A percentile compares a stretch with the other conserved stretches of the same genome.
Evolutionary conservation across 2,797 vertebrate species (phyloP).

Genomic region (Alcedo atthis): DNA sequence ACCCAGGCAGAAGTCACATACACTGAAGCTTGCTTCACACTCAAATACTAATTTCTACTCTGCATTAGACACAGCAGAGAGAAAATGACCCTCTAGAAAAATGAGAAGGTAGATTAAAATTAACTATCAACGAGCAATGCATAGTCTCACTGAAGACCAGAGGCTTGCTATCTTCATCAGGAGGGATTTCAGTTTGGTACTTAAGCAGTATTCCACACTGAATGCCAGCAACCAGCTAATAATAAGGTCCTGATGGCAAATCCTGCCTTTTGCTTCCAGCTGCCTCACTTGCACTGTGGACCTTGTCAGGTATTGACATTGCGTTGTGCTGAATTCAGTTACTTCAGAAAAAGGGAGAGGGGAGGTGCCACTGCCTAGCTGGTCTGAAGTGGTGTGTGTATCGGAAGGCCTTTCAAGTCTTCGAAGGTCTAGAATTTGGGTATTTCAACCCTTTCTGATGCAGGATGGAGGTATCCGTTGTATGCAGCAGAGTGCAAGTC

Average conservation of each 20-base stretch:
- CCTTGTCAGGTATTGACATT: background rate
- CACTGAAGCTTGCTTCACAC: background rate
- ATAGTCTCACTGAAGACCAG: background rate
- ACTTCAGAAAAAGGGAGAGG: background rate
- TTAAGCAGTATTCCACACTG: background rate
- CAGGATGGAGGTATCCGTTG: background rate
- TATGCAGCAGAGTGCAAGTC: background rate
- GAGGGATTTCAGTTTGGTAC: background rate
- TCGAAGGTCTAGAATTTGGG: background rate
- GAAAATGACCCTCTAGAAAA: background rate
- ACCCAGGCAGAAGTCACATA: background rate
- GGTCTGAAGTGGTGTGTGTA: fast-evolving
- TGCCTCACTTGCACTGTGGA: background rate
- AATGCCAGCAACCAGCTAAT: background rate
- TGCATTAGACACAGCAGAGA: background rate
- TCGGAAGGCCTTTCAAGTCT: background rate
- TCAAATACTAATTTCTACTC: background rate
- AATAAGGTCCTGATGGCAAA: background rate
- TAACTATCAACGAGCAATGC: background rate
- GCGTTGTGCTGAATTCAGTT: background rate
- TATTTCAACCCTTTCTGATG: background rate
- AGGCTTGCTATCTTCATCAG: background rate
- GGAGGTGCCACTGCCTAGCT: background rate
- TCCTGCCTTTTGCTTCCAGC: background rate
- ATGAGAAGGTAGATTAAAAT: background rate